phyloP scores from a whole-genome alignment of 2,888 invertebrate genomes.

The Choristoneura rosaceana region DNA sequence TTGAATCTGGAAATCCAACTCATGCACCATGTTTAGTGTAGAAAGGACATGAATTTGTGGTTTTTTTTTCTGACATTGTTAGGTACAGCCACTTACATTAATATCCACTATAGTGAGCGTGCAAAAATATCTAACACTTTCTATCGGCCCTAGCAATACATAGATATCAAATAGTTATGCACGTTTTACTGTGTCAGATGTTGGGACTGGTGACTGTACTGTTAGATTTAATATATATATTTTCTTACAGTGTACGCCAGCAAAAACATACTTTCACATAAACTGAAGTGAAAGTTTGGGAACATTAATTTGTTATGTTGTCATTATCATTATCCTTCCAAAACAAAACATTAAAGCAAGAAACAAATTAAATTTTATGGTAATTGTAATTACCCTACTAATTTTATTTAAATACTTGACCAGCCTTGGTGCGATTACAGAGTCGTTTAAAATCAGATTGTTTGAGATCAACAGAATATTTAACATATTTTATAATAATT shows the following conservation, averaged over 20 bases:
- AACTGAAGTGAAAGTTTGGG: background rate
- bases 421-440: conserved; percentile 7
- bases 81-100: too few species aligned
- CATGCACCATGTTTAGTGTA: too few species aligned
- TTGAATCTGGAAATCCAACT: too few species aligned
- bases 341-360: background rate
- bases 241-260: background rate
- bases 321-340: background rate
- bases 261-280: background rate
- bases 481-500: background rate
- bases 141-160: too few species aligned
- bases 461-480: conserved; percentile 3
- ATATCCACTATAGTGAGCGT: too few species aligned
- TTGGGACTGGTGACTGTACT: too few species aligned
- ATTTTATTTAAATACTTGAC: background rate
- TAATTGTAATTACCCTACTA: background rate
- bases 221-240: too few species aligned
- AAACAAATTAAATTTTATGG: background rate
- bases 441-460: background rate
- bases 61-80: too few species aligned
- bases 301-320: background rate
- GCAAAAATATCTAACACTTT: too few species aligned
- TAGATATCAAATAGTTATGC: too few species aligned
- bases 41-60: too few species aligned
- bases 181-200: too few species aligned